phyloP scores from a whole-genome alignment of 2,797 vertebrate genomes.

The Chaenodraco wilsoni region DNA sequence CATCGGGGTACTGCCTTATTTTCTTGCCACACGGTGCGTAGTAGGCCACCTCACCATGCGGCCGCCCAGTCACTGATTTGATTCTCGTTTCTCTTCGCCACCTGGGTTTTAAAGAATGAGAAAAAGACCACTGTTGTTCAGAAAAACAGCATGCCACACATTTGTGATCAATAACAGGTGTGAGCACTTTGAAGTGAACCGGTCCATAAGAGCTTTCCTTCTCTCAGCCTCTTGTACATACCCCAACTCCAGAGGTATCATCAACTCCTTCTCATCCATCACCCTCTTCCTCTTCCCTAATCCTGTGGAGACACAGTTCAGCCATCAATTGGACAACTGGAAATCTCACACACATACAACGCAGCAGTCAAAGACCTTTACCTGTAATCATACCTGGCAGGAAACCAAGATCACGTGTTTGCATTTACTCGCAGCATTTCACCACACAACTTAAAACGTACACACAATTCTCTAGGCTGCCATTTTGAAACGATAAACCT shows the following conservation, averaged over 20 bases:
- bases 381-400: constrained; percentile 15
- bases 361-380: constrained; percentile 17
- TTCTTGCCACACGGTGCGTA: constrained; percentile 97
- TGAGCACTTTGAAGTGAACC: constrained; percentile 9
- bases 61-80: constrained; percentile 90
- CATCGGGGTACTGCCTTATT: constrained; percentile 95
- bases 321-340: constrained; percentile 30
- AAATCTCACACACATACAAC: constrained; percentile 29
- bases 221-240: constrained; percentile 78
- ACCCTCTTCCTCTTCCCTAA: constrained; percentile 93
- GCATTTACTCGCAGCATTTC: constrained; percentile 10
- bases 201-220: constrained; percentile 23
- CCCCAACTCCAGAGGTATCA: constrained; percentile 94
- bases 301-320: constrained; percentile 80
- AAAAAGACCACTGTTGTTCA: constrained; percentile 15
- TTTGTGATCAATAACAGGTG: not conserved
- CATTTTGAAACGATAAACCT: not conserved
- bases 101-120: constrained; percentile 73
- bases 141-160: constrained; percentile 6
- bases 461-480: not conserved
- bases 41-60: constrained; percentile 95
- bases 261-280: constrained; percentile 92
- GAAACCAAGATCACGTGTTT: constrained; percentile 2
- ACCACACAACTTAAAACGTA: constrained; percentile 8
- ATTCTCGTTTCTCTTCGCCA: constrained; percentile 97